Conservation (phyloP, 2,888 invertebrate genomes). For the Leucophenga montana region DNA sequence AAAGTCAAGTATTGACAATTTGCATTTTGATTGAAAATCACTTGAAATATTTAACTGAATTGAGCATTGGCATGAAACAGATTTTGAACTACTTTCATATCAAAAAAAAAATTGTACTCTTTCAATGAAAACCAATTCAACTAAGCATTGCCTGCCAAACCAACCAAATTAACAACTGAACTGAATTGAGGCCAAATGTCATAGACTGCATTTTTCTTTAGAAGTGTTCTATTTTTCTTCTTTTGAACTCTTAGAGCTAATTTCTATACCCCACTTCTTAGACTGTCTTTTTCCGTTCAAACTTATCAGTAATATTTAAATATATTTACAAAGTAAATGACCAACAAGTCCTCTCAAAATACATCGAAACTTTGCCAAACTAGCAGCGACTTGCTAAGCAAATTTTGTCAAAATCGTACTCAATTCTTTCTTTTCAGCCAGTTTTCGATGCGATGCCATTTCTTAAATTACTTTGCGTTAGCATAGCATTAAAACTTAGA, state of each 20-base stretch:
- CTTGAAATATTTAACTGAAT: neutral
- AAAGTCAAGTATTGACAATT: neutral
- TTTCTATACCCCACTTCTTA: neutral
- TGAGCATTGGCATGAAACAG: neutral
- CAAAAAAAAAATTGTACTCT: neutral
- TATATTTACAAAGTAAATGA: constrained; percentile 20
- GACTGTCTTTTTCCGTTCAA: neutral
- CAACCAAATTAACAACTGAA: constrained; percentile 1
- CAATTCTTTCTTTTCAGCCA: too few species aligned
- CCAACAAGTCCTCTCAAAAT: neutral
- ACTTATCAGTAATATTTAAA: constrained; percentile 18
- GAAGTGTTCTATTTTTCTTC: neutral
- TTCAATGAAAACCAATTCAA: neutral
- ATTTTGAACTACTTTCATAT: too few species aligned
- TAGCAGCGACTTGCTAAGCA: too few species aligned
- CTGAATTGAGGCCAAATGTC: neutral
- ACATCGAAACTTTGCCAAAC: neutral
- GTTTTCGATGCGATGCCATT: too few species aligned
- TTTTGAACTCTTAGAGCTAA: constrained; percentile 9
- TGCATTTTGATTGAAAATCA: constrained; percentile 21
- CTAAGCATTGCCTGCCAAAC: neutral
- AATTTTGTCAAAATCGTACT: too few species aligned
- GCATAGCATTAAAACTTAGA: too few species aligned
- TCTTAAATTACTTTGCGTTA: too few species aligned
- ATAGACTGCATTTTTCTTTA: neutral